phyloP scores from a whole-genome alignment of 2,888 invertebrate genomes.

The Cheiracanthium punctorium region DNA sequence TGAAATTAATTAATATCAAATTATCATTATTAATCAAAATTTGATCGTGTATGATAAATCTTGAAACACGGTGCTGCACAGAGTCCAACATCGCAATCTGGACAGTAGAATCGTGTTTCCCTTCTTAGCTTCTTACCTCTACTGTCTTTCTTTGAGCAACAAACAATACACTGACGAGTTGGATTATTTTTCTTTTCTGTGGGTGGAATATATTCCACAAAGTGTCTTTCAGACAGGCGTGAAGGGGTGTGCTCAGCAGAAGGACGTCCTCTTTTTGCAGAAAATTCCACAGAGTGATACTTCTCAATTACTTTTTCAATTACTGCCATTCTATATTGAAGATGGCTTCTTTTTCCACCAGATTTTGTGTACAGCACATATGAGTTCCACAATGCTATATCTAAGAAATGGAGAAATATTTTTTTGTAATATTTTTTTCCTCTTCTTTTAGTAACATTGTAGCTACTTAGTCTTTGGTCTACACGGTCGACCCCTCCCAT shows the following conservation, averaged over 20 bases:
- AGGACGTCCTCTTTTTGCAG: background rate
- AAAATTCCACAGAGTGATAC: background rate
- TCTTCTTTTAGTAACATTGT: slow-evolving; percentile 33
- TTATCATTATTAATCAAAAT: background rate
- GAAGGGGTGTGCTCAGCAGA: background rate
- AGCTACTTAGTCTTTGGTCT: background rate
- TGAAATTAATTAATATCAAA: too few relatives aligned
- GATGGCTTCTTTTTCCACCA: background rate
- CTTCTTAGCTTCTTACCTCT: background rate
- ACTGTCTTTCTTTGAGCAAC: background rate
- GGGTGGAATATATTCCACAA: slow-evolving; percentile 17
- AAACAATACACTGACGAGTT: background rate
- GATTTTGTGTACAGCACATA: slow-evolving; percentile 32
- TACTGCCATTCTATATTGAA: slow-evolving; percentile 8
- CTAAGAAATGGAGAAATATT: background rate
- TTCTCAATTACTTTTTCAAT: background rate
- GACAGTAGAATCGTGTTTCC: background rate
- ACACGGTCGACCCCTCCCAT: slow-evolving; percentile 12
- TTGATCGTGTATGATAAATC: slow-evolving; percentile 3
- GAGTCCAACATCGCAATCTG: slow-evolving; percentile 11
- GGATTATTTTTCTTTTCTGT: slow-evolving; percentile 12
- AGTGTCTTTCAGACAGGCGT: slow-evolving; percentile 21
- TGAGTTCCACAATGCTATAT: slow-evolving; percentile 41
- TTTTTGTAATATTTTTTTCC: slow-evolving; percentile 8
- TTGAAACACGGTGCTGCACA: slow-evolving; percentile 17